Percentiles rank a stretch among this genome's conserved stretches.
Evolutionary conservation across 2,888 invertebrate species (phyloP).

Genomic region (Ophion ellenae): DNA sequence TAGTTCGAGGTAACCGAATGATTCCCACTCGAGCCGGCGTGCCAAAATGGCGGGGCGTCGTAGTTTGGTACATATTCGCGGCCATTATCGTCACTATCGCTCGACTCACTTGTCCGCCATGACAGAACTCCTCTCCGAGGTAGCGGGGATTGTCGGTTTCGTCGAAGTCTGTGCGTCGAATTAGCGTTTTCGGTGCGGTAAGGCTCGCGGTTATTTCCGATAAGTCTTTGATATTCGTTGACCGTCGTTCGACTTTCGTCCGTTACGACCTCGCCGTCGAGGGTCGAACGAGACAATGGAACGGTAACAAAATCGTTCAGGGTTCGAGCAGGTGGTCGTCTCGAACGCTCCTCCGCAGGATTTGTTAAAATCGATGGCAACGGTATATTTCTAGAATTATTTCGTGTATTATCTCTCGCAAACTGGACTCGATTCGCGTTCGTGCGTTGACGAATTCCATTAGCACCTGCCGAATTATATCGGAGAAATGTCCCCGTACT

Average conservation of each 20-base stretch:
- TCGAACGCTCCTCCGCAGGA: neutral
- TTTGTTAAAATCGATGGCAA: neutral
- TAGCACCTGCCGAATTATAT: neutral
- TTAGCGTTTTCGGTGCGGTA: neutral
- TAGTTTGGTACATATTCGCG: neutral
- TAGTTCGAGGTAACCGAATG: neutral
- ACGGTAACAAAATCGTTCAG: neutral
- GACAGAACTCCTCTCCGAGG: neutral
- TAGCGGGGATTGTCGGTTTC: neutral
- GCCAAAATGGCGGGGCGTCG: neutral
- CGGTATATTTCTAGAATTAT: neutral
- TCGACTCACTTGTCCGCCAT: neutral
- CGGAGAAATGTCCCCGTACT: neutral
- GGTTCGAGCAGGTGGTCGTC: neutral
- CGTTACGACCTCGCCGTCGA: neutral
- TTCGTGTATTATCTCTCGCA: neutral
- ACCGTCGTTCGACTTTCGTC: neutral
- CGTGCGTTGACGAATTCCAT: neutral
- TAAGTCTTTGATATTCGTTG: neutral
- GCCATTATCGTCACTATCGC: neutral
- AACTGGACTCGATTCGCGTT: neutral
- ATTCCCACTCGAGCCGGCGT: neutral
- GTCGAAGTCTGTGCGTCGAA: neutral
- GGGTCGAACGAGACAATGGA: neutral
- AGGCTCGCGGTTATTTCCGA: neutral